These are phyloP conservation scores for Zeugodacus cucurbitae DNA, from an alignment of 1,140 invertebrate genomes.

Conservation along the genomic window DNA sequence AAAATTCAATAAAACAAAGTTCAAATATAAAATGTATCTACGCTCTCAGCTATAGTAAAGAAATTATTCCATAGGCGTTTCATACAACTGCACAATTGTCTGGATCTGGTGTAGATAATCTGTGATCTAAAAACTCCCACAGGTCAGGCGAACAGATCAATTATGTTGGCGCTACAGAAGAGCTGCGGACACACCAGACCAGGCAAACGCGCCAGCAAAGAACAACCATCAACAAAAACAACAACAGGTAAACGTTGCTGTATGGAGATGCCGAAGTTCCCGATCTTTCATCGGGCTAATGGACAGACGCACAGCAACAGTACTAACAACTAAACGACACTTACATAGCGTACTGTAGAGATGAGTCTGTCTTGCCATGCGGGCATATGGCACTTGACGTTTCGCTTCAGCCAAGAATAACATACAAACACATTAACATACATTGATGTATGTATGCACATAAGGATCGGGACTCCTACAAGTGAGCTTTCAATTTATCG, in stretches of 20 bases:
- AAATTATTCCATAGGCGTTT: conserved; percentile 38
- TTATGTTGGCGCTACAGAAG: conserved; percentile 64
- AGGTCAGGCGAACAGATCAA: conserved; percentile 65
- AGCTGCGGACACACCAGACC: not conserved
- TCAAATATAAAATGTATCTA: not conserved
- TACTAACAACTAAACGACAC: not conserved
- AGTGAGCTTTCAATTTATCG: conserved; percentile 67
- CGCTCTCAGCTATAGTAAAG: not conserved
- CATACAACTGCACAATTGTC: conserved; percentile 54
- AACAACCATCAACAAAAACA: not conserved
- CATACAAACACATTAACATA: too few relatives aligned
- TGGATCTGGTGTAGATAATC: conserved; percentile 58
- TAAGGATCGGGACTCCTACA: too few relatives aligned
- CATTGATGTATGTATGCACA: too few relatives aligned
- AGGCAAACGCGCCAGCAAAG: not conserved
- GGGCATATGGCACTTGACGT: conserved; percentile 34
- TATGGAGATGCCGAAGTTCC: conserved; percentile 16
- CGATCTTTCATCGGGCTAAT: not conserved
- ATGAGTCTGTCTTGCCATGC: not conserved
- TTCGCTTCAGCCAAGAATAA: not conserved
- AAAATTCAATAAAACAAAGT: not conserved
- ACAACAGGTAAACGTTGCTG: not conserved
- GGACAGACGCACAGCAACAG: not conserved
- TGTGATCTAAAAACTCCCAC: conserved; percentile 66
- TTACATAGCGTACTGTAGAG: not conserved